Base-by-base conservation (phyloP, 2,797 vertebrate genomes). In the Distichodus sexfasciatus region DNA sequence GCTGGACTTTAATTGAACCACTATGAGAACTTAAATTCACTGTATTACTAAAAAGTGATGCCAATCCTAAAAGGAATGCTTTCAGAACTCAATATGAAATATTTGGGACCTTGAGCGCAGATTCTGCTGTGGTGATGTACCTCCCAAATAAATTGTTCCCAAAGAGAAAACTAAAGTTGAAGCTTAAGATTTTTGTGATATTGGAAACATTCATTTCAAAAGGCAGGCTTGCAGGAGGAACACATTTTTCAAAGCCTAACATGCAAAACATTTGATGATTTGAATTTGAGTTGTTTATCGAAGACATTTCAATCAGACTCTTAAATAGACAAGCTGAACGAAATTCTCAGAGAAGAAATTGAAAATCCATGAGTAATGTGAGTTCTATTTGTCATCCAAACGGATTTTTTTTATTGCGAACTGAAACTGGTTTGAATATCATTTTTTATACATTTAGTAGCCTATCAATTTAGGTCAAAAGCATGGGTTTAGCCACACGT, bases 1-100 rank as follows among this genome's bases (percentile, higher is more conserved):
- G 47, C 47, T 51, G 6, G 23, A 24, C 28, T 26, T n/a, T 31
- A 70, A 73, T 62, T 36, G 44, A 40, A 69, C 21, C 29, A 60
- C 33, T 71, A 62, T 62, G 53, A 28, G 36, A 61, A 43, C 24
- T 24, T 69, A 55, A 43, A 35, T 55, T 36, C 29, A 23, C 5
- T 9, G 9, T 54, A 35, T 47, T 46, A 62, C 19, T 26, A 17
- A 12, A 66, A 36, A 40, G 3, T 7, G 26, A 15, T 12, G 23
- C 36, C 11, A 35, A 38, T 38, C 23, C 15, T 44, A 65, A 26
- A 19, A 8, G 58, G 24, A 63, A 67, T 67, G 6, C 48, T 62
- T 68, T 63, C 21, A 68, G 29, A 33, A 58, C 7, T 40, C 21
- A 1, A 19, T 41, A 55, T 48, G 7, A 40, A 55, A 71, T 38